These are phyloP conservation scores for Thymallus thymallus DNA, from an alignment of 2,113 vertebrate genomes.

Conservation along the genomic window DNA sequence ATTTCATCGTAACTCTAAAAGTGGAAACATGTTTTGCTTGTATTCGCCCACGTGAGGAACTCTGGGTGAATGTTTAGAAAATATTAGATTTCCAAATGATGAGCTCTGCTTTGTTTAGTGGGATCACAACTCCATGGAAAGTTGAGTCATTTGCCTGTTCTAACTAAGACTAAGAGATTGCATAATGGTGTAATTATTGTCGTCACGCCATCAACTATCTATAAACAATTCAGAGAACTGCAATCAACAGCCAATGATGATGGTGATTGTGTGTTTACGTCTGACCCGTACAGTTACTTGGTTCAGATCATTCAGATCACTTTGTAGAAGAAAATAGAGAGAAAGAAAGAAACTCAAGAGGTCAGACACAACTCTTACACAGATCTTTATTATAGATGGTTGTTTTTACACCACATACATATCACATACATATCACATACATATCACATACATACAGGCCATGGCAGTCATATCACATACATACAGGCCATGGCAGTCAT, in stretches of 20 bases:
- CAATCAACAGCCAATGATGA: no score
- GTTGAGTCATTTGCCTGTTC: neutral
- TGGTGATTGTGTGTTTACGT: no score
- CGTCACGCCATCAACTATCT: slow-evolving; percentile 1
- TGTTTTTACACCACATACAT: slow-evolving; percentile 60
- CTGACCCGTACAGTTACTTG: neutral
- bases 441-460: slow-evolving; percentile 59
- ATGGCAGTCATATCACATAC: slow-evolving; percentile 37
- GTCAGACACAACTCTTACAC: slow-evolving; percentile 71
- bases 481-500: slow-evolving; percentile 50
- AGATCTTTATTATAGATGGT: slow-evolving; percentile 73
- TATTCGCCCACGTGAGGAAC: no score
- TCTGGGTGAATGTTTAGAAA: no score
- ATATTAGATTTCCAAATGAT: no score
- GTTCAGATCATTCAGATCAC: no score
- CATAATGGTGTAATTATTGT: no score
- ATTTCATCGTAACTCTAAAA: no score
- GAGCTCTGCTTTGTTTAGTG: no score
- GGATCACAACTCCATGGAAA: no score
- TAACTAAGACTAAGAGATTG: neutral
- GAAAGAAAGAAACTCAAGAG: slow-evolving; percentile 18
- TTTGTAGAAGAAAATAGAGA: slow-evolving; percentile 1
- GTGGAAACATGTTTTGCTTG: no score
- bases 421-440: slow-evolving; percentile 35
- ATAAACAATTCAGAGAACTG: slow-evolving; percentile 35